Conservation (phyloP, 2,113 vertebrate genomes). For the Stictonetta naevosa region DNA sequence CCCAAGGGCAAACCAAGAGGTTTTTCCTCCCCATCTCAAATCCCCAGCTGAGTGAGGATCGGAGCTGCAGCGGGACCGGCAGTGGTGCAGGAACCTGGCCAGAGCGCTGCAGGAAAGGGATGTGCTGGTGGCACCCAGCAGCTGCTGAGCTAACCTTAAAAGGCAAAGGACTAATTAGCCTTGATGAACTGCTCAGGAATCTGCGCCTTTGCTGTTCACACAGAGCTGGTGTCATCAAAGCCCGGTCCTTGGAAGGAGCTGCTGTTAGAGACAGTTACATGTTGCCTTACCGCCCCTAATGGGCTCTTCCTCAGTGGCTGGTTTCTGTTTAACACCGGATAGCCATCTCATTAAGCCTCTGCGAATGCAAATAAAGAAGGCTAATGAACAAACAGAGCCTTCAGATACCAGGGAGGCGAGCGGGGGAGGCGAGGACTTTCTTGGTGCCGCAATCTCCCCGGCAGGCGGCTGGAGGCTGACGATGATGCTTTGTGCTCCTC, state of each 20-base stretch:
- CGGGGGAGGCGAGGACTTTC: neutral
- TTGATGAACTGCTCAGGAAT: neutral
- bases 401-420: rapidly evolving
- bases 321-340: neutral
- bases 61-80: neutral
- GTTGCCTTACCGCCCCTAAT: neutral
- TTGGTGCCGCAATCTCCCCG: neutral
- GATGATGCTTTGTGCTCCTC: neutral
- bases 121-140: rapidly evolving
- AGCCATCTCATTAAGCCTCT: neutral
- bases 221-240: neutral
- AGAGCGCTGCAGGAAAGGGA: neutral
- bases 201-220: neutral
- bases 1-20: too few relatives aligned
- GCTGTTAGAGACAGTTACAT: rapidly evolving
- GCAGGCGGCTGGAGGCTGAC: too few relatives aligned
- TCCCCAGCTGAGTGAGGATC: too few relatives aligned
- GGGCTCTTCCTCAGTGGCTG: neutral
- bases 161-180: neutral
- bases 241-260: rapidly evolving
- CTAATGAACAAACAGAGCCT: neutral
- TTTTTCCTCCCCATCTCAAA: neutral
- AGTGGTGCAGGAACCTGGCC: neutral
- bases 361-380: neutral
- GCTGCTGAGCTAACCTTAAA: rapidly evolving